phyloP scores from a whole-genome alignment of 1,140 invertebrate species.

The Pseudomyrmex cubaensis region DNA sequence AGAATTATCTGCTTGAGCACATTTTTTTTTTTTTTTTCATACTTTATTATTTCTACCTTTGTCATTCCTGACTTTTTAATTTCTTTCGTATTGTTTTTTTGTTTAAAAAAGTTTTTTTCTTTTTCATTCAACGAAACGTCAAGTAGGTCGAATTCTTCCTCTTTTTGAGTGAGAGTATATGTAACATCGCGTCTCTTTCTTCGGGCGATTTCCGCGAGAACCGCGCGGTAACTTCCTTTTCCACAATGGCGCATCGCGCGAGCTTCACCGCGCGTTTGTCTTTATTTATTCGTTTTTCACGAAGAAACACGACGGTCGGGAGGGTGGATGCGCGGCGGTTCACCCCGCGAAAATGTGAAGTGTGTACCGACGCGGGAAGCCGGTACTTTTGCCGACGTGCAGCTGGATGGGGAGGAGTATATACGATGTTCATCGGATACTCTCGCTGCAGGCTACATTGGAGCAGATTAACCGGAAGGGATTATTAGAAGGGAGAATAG shows the following conservation, averaged over 20 bases:
- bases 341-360: constrained; percentile 61
- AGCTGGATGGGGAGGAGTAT: constrained; percentile 68
- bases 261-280: constrained; percentile 42
- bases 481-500: constrained; percentile 78
- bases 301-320: constrained; percentile 57
- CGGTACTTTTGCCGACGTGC: constrained; percentile 68
- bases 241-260: constrained; percentile 17
- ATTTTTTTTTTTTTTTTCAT: constrained; percentile 42
- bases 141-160: constrained; percentile 9
- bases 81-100: neutral
- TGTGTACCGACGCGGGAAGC: constrained; percentile 70
- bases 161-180: constrained; percentile 11
- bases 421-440: constrained; percentile 74
- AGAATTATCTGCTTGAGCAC: constrained; percentile 34
- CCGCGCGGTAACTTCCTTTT: constrained; percentile 35
- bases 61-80: neutral
- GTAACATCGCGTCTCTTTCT: neutral
- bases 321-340: constrained; percentile 21
- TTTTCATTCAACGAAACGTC: neutral
- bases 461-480: constrained; percentile 82
- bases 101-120: neutral
- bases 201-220: constrained; percentile 36
- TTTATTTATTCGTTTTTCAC: constrained; percentile 74
- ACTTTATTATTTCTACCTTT: neutral
- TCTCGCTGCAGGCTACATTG: constrained; percentile 75